Base-by-base conservation (phyloP, 2,113 vertebrate species). In the Microtus oregoni region DNA sequence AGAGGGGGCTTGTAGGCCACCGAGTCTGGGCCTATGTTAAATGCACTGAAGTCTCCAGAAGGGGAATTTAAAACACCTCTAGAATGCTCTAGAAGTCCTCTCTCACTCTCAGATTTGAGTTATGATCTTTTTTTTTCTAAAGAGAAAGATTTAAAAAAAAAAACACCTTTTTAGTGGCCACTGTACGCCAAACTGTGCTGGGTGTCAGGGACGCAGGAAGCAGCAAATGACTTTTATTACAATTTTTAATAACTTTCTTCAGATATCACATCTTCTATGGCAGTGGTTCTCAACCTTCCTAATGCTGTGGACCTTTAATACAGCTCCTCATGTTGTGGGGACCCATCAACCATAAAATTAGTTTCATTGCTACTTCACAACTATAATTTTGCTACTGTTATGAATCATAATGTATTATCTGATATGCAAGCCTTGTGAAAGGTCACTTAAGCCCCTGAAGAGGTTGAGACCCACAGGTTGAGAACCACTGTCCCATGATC, bases 61-160 rank as follows among this genome's bases (percentile, higher is more conserved):
- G 14, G 55, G 8, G n/a, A 76, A 58, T 32, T 87, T 47, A 22
- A 96, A 68, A 95, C 95, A 79, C 95, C 77, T 85, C 92, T 85
- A 24, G 70, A 22, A 28, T 9, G 82, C 50, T 65, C 58, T 38
- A 61, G 73, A 81, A 30, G 24, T 0, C 20, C 55, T 55, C 32
- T 26, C 22, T 73, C 65, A 68, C 58, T 38, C 55, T 93, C 38
- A 75, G 44, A 92, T 38, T 61, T 52, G 12, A 65, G 19, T 15
- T 50, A 32, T 65, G 20, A 47, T 52, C 52, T 85, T 38, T 38
- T 26, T 47, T 47, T 77, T 22, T 8, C 13, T 58, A 17, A n/a
- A 15, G 20, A 47, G 12, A 6, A 78, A 55, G 9, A 86, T 24
- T 52, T 13, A 61, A 38, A 78, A 67, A 67, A 28, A 70, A 32